These are phyloP conservation scores for Aspidiotus destructor DNA, from an alignment of 2,888 invertebrate species.

Conservation along the genomic window DNA sequence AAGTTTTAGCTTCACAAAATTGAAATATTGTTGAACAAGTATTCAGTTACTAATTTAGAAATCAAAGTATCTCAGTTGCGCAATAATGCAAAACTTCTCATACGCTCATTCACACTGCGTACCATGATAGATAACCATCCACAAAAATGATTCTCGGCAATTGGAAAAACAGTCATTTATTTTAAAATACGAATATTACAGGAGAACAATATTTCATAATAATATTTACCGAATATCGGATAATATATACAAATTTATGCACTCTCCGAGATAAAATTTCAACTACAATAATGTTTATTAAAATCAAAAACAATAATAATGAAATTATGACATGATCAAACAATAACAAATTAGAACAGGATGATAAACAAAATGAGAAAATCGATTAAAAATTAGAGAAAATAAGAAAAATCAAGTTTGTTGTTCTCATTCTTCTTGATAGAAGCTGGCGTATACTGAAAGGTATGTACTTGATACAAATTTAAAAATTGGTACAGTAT, in stretches of 20 bases:
- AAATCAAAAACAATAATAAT: background rate
- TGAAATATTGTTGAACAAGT: too few relatives aligned
- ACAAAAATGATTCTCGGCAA: too few relatives aligned
- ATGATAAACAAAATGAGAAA: background rate
- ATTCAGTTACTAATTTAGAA: too few relatives aligned
- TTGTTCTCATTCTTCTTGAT: background rate
- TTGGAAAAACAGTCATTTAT: slow-evolving; percentile 28
- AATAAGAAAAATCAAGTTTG: too few relatives aligned
- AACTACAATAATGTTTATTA: background rate
- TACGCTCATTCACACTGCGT: too few relatives aligned
- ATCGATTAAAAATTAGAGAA: background rate
- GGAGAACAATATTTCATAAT: background rate
- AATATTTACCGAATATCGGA: too few relatives aligned
- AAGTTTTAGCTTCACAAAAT: too few relatives aligned
- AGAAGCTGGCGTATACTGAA: slow-evolving; percentile 25
- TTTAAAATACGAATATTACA: slow-evolving; percentile 23
- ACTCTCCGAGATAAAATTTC: background rate
- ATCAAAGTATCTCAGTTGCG: too few relatives aligned
- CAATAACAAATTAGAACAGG: background rate
- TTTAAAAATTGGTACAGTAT: too few relatives aligned
- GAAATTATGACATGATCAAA: background rate
- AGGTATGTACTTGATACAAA: background rate
- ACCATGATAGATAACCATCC: too few relatives aligned
- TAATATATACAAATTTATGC: background rate
- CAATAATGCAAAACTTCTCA: too few relatives aligned